Conservation (phyloP, 2,113 vertebrate genomes). For the Murina feae region DNA sequence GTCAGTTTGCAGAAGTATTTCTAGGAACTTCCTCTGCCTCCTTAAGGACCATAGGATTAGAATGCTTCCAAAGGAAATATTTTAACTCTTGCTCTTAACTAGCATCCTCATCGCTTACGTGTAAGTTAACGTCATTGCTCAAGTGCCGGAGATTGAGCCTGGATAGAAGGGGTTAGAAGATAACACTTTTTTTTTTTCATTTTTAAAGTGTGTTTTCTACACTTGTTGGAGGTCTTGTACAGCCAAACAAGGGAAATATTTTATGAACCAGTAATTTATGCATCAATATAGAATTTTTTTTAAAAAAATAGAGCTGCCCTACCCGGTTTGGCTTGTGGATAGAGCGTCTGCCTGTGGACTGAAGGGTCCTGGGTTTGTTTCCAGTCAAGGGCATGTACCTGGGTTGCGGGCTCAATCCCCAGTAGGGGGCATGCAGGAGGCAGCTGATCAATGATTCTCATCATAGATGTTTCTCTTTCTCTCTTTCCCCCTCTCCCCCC, state of each 20-base stretch:
- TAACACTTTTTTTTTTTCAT: not conserved
- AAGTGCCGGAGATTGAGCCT: not conserved
- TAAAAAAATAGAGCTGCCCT: not conserved
- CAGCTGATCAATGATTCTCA: too few species aligned
- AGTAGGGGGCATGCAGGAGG: too few species aligned
- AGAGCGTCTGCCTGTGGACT: too few species aligned
- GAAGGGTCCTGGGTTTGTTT: too few species aligned
- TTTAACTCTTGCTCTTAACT: not conserved
- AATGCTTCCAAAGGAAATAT: not conserved
- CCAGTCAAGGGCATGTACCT: too few species aligned
- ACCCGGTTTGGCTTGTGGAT: too few species aligned
- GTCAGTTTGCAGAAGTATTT: not conserved
- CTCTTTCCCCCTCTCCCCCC: too few species aligned
- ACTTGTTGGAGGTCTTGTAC: not conserved
- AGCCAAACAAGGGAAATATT: not conserved
- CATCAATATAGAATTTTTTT: not conserved
- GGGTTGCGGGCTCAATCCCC: too few species aligned
- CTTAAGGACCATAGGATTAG: not conserved
- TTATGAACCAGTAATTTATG: not conserved
- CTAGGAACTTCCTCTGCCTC: not conserved
- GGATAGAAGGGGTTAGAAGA: not conserved
- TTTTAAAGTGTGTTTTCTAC: not conserved
- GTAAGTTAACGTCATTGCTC: not conserved
- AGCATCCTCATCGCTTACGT: not conserved
- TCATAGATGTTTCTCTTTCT: too few species aligned